Base-by-base conservation (phyloP, 1,140 invertebrate species). In the Rhyacophila brunnea region DNA sequence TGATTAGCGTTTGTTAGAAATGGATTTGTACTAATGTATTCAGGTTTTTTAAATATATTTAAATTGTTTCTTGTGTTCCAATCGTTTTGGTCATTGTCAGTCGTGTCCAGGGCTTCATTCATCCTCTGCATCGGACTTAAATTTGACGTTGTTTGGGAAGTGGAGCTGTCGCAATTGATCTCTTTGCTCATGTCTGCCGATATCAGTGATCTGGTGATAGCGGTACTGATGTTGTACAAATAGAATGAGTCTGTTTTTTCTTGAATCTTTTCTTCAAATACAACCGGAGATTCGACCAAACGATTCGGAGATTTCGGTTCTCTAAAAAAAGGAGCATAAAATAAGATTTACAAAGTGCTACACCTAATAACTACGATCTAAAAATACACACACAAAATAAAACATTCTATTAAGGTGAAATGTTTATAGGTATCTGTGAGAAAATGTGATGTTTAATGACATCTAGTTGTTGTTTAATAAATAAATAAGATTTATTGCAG, bases 21-120 rank as follows among this genome's bases (percentile, higher is more conserved):
- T 34, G 63, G 63, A 61, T 65, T 65, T 49, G 63, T 65, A 55
- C 63, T 65, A 19, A 36, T 65, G 20, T 65, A 65, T 10, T 48
- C 55, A 35, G 63, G 63, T 61, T 65, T 65, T 46, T 65, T 58
- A 15, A 46, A 65, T 35, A 55, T 61, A 45, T 65, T 65, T 53
- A 65, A 51, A 50, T 65, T 65, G 15, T 51, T 58, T 46, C 49
- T 55, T 9, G 51, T 61, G 14, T 51, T 61, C 63, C 63, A 65
- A 43, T 65, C 63, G 18, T 65, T 52, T 50, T 58, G 47, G 44
- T 52, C 45, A 55, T 54, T 50, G 23, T 53, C 58, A 17, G 58
- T 50, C 14, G 56, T 55, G 18, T 55, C 46, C 32, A 32, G 20
- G 35, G 42, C 20, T 38, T 53, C 46, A n/a, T 55, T 43, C 34